phyloP scores from a whole-genome alignment of 2,888 invertebrate species.

The Pegoplata infirma region DNA sequence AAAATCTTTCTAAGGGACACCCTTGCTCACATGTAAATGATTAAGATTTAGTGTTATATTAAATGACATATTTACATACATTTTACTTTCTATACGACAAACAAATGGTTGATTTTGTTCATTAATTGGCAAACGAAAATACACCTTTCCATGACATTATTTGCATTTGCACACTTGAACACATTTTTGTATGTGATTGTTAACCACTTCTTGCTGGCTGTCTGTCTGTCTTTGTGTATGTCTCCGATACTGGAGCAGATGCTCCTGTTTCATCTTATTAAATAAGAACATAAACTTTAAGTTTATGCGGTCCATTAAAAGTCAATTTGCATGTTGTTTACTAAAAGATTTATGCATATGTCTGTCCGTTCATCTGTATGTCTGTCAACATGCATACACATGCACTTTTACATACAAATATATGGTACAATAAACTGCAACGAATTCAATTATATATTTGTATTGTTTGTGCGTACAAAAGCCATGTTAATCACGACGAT shows the following conservation, averaged over 20 bases:
- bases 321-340: conserved; percentile 62
- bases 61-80: neutral
- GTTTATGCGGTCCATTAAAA: conserved; percentile 60
- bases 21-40: too few relatives aligned
- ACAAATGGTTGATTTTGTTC: conserved; percentile 11
- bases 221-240: too few relatives aligned
- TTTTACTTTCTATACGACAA: neutral
- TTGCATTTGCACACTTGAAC: conserved; percentile 11
- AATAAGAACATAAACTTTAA: conserved; percentile 49
- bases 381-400: conserved; percentile 11
- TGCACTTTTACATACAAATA: too few relatives aligned
- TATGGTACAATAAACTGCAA: conserved; percentile 29
- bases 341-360: conserved; percentile 55
- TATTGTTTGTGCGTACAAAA: conserved; percentile 47
- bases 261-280: conserved; percentile 42
- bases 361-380: conserved; percentile 18
- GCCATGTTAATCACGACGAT: conserved; percentile 37
- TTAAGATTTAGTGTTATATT: neutral
- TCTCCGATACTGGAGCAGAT: conserved; percentile 46
- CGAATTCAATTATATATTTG: conserved; percentile 54
- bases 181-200: neutral
- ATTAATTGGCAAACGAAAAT: conserved; percentile 48
- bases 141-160: conserved; percentile 45
- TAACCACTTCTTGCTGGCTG: neutral
- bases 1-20: too few relatives aligned